Conservation (phyloP, 2,113 vertebrate species). For the zebrafish (Danio rerio) region GRCz12tu NC_133180.1:42234001-42234500, state of each 20-base stretch:
- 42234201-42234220: background rate
- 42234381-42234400: constrained; percentile 15
- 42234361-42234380: background rate
- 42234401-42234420: background rate
- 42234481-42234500: constrained; percentile 68
- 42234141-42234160: constrained; percentile 62
- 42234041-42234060: constrained; percentile 64
- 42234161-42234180: constrained; percentile 60
- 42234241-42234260: background rate
- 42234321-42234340: background rate
- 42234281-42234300: background rate
- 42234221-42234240: too few relatives aligned
- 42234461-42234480: constrained; percentile 53
- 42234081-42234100: constrained; percentile 67
- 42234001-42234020: constrained; percentile 52
- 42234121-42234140: constrained; percentile 66
- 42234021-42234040: constrained; percentile 64
- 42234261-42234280: background rate
- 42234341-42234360: background rate
- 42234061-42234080: constrained; percentile 73
- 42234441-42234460: constrained; percentile 45
- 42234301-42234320: background rate
- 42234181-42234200: constrained; percentile 55
- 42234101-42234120: constrained; percentile 70
- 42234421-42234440: constrained; percentile 24